These are phyloP conservation scores for Nipponacmea schrenckii DNA, from an alignment of 2,888 invertebrate genomes.

Conservation along the genomic window DNA sequence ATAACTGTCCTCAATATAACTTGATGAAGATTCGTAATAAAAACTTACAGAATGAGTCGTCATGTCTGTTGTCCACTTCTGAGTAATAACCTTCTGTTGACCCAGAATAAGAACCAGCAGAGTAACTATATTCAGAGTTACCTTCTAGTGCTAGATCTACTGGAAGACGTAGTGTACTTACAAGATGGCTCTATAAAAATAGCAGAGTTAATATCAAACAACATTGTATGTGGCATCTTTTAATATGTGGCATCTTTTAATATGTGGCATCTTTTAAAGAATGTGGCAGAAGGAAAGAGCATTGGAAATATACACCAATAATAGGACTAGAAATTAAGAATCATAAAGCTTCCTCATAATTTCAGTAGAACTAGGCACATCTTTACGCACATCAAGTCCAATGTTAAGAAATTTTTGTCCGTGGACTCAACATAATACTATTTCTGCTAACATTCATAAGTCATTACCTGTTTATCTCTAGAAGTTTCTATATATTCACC, in stretches of 20 bases:
- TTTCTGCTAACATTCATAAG: too few relatives aligned
- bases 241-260: too few relatives aligned
- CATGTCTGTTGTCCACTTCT: conserved; percentile 15
- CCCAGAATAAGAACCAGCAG: conserved; percentile 34
- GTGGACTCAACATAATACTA: too few relatives aligned
- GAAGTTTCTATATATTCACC: conserved; percentile 87
- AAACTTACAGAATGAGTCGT: conserved; percentile 37
- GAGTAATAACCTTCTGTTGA: conserved; percentile 1
- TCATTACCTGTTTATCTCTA: conserved; percentile 86
- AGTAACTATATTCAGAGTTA: conserved; percentile 46
- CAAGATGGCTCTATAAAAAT: conserved; percentile 48
- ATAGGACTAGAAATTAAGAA: too few relatives aligned
- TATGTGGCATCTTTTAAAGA: too few relatives aligned
- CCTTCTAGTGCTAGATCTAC: conserved; percentile 52
- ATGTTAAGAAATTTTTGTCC: too few relatives aligned
- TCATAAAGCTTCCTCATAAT: too few relatives aligned
- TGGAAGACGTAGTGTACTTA: conserved; percentile 52
- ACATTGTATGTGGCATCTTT: background rate
- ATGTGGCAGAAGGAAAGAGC: too few relatives aligned
- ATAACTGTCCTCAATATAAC: too few relatives aligned
- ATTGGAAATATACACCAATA: too few relatives aligned
- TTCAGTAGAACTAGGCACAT: too few relatives aligned
- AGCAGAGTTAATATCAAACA: background rate
- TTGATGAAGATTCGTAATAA: background rate
- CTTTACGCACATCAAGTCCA: too few relatives aligned